phyloP scores from a whole-genome alignment of 2,888 invertebrate species.

The Bhutanitis thaidina region DNA sequence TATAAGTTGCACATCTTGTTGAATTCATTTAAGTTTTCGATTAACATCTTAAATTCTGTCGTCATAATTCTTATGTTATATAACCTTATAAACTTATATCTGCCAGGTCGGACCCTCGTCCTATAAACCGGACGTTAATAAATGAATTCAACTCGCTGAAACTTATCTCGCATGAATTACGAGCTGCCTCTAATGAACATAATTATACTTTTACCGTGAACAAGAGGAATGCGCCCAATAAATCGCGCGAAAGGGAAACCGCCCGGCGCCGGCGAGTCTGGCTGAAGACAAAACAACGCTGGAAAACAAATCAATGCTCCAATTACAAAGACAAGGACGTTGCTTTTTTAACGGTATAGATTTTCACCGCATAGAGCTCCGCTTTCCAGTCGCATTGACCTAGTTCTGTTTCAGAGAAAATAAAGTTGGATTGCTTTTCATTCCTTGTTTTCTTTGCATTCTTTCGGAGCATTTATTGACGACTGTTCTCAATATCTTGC shows the following conservation, averaged over 20 bases:
- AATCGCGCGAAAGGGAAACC: constrained; percentile 18
- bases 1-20: too few species aligned
- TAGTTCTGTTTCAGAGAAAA: neutral
- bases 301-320: constrained; percentile 18
- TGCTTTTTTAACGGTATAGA: constrained; percentile 10
- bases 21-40: too few species aligned
- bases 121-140: constrained; percentile 3
- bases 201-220: constrained; percentile 19
- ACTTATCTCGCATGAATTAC: constrained; percentile 20
- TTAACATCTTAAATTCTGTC: too few species aligned
- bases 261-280: constrained; percentile 15
- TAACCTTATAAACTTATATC: neutral
- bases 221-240: constrained; percentile 12
- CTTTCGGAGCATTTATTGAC: too few species aligned
- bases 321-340: constrained; percentile 7
- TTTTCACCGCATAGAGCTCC: neutral
- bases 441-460: neutral
- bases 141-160: constrained; percentile 3
- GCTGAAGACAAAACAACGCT: constrained; percentile 10
- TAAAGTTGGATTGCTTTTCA: neutral
- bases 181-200: constrained; percentile 13
- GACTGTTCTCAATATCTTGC: too few species aligned
- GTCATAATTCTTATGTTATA: too few species aligned
- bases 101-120: neutral
- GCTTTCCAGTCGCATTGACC: constrained; percentile 6